Base-by-base conservation (phyloP, 2,888 invertebrate genomes). In the Busseola fusca region DNA sequence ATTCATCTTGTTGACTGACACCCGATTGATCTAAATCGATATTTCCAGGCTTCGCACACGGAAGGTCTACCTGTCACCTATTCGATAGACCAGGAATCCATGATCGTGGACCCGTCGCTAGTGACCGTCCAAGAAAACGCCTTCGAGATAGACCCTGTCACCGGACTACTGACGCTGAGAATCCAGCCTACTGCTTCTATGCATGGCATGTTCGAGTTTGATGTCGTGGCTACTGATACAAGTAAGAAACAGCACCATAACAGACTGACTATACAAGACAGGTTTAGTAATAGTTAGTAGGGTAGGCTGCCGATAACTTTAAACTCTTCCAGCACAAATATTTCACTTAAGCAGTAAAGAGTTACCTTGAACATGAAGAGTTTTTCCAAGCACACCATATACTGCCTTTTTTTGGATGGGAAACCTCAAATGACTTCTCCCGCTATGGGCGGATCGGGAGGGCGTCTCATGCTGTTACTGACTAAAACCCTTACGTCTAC, bases 141-240 rank as follows among this genome's bases (percentile, higher is more conserved):
- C 1, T 96, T 97, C 82, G 54, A 74, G 0, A 82, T 96, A 37
- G 80, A 96, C 84, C 54, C 82, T 0, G 74, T 81, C 10, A 92
- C 92, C 0, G 97, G 97, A 10, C 90, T 92, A 27, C 87, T 97
- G 27, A 88, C 84, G 0, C 90, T 96, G 34, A 95, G 94, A 83
- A 96, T 97, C 65, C 91, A 93, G 78, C 96, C 96, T 3, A 93
- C 94, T 1, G 88, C 90, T 12, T 91, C 92, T 67, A 97, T 97
- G 97, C 93, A 93, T 40, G 97, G 97, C 72, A 96, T 96, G 93
- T 97, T 97, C 85, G 93, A 93, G 81, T 97, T 97, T 80, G 81
- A 94, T 52, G 93, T 97, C 16, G 80, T 89, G 1, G 97, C 96
- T 10, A 89, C 89, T 6, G 97, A 97, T 84, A 83, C 93, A 73